Conservation (phyloP, 2,797 vertebrate species). For the Lindbergichthys nudifrons region DNA sequence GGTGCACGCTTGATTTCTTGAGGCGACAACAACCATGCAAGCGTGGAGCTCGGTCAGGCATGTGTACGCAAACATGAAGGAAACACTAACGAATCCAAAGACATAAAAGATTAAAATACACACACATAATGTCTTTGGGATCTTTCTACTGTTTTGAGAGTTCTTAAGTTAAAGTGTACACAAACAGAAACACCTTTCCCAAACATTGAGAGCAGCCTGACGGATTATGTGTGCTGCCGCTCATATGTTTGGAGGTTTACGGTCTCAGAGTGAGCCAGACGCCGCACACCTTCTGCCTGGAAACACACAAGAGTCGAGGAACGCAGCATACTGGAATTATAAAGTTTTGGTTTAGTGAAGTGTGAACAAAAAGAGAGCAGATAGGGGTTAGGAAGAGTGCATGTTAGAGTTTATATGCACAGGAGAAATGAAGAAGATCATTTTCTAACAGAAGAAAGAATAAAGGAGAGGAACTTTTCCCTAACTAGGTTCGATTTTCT, state of each 20-base stretch:
- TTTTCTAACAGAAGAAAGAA: slow-evolving; percentile 6
- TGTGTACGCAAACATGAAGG: slow-evolving; percentile 27
- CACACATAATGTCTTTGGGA: slow-evolving; percentile 2
- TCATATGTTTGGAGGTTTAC: slow-evolving; percentile 59
- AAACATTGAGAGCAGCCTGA: slow-evolving; percentile 22
- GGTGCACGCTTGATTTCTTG: slow-evolving; percentile 21
- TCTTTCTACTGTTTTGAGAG: slow-evolving; percentile 1
- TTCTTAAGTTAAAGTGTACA: slow-evolving; percentile 8
- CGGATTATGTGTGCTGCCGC: slow-evolving; percentile 46
- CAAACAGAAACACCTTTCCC: slow-evolving; percentile 16
- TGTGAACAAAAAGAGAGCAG: slow-evolving; percentile 34
- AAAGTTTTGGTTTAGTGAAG: slow-evolving; percentile 60
- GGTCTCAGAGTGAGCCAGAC: slow-evolving; percentile 34
- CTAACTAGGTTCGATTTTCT: slow-evolving; percentile 25
- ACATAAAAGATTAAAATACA: slow-evolving; percentile 12
- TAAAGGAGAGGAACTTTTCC: neutral
- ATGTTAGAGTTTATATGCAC: neutral
- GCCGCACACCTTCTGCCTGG: slow-evolving; percentile 41
- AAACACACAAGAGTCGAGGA: slow-evolving; percentile 16
- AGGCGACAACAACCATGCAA: slow-evolving; percentile 16
- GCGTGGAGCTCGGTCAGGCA: slow-evolving; percentile 14
- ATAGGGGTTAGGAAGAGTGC: slow-evolving; percentile 18
- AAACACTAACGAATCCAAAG: slow-evolving; percentile 8
- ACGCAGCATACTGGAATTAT: slow-evolving; percentile 40
- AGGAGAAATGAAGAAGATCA: slow-evolving; percentile 1